These are phyloP conservation scores for Agonopterix subpropinquella DNA, from an alignment of 2,888 invertebrate genomes.

Conservation along the genomic window DNA sequence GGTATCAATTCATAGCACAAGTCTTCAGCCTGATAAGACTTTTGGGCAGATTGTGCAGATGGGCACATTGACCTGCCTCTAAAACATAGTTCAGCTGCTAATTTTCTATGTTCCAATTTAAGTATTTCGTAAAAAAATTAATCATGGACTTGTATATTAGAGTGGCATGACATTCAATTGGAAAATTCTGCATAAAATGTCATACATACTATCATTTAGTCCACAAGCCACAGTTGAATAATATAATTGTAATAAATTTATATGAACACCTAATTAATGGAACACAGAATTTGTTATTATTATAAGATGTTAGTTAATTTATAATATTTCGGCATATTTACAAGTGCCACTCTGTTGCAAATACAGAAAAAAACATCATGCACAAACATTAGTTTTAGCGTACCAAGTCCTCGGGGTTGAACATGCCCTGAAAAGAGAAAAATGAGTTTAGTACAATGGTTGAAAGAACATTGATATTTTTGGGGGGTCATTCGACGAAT, in stretches of 20 bases:
- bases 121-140: neutral
- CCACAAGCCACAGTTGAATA: neutral
- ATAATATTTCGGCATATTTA: constrained; percentile 33
- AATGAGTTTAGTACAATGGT: neutral
- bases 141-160: too few species aligned
- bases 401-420: constrained; percentile 89
- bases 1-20: too few species aligned
- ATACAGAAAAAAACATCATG: constrained; percentile 51
- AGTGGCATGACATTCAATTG: too few species aligned
- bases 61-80: neutral
- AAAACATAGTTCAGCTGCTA: neutral
- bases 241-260: neutral
- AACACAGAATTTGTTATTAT: constrained; percentile 9
- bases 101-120: neutral
- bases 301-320: constrained; percentile 20
- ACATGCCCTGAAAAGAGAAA: constrained; percentile 85
- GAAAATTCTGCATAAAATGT: too few species aligned
- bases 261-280: neutral
- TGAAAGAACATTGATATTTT: too few species aligned
- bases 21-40: too few species aligned
- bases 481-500: too few species aligned
- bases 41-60: neutral
- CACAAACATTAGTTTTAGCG: constrained; percentile 52
- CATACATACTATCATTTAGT: too few species aligned
- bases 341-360: constrained; percentile 42